Conservation (phyloP, 2,113 vertebrate species). For the Bubalus kerabau region DNA sequence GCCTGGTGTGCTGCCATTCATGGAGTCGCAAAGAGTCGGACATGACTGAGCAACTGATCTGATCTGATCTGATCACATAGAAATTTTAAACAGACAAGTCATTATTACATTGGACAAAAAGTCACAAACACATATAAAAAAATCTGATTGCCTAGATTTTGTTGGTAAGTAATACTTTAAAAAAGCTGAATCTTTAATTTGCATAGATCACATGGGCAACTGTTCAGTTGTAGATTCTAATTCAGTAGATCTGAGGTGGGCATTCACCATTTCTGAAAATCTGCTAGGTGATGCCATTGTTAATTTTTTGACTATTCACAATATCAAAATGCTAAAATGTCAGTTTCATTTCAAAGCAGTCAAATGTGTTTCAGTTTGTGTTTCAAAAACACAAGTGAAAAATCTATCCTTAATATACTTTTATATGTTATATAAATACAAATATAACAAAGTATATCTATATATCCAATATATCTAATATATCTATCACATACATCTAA, state of each 20-base stretch:
- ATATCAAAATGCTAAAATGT: background rate
- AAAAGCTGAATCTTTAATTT: background rate
- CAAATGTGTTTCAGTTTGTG: background rate
- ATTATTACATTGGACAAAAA: background rate
- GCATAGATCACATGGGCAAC: background rate
- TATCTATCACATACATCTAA: background rate
- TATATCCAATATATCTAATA: background rate
- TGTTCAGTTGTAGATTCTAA: background rate
- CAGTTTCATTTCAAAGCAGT: background rate
- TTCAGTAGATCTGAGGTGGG: background rate
- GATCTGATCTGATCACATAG: background rate
- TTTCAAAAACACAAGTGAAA: background rate
- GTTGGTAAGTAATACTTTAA: background rate
- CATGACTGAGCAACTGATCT: too few species aligned
- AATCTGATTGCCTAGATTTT: background rate
- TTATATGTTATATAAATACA: background rate
- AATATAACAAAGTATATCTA: background rate
- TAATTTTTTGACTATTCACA: background rate
- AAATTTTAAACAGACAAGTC: background rate
- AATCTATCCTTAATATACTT: background rate
- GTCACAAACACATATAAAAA: background rate
- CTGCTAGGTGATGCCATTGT: background rate
- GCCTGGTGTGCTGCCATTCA: too few species aligned
- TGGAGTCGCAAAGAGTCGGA: too few species aligned
- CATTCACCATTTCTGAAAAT: background rate